Conservation (phyloP, 1,140 invertebrate genomes). For the Centruroides sculpturatus region DNA sequence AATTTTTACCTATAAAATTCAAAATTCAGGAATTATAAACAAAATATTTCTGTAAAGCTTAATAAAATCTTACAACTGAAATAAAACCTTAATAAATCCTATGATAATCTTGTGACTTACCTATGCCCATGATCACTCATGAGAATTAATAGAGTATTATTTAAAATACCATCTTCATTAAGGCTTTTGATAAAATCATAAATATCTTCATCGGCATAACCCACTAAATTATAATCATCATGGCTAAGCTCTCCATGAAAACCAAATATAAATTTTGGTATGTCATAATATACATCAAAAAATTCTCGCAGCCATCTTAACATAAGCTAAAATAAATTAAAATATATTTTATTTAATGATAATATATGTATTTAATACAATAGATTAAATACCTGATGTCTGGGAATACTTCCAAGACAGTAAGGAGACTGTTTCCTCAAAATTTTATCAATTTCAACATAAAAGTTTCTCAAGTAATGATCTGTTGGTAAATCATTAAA, state of each 20-base stretch:
- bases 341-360: background rate
- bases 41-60: no score
- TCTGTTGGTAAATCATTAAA: constrained; percentile 71
- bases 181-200: constrained; percentile 43
- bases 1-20: no score
- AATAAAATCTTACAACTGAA: no score
- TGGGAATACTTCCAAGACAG: constrained; percentile 61
- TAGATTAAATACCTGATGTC: constrained; percentile 47
- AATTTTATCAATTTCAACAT: constrained; percentile 39
- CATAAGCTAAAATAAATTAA: constrained; percentile 36
- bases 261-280: constrained; percentile 66
- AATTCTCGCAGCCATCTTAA: constrained; percentile 47
- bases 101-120: constrained; percentile 25
- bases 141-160: constrained; percentile 64
- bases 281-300: constrained; percentile 42
- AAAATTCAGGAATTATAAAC: no score
- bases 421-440: constrained; percentile 29
- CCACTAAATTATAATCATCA: constrained; percentile 62
- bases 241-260: constrained; percentile 83
- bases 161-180: constrained; percentile 29
- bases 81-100: no score
- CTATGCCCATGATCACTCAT: constrained; percentile 82
- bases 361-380: background rate
- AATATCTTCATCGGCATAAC: constrained; percentile 55
- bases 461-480: constrained; percentile 77